Conservation (phyloP, 2,888 invertebrate genomes). For the Mythimna pallens region DNA sequence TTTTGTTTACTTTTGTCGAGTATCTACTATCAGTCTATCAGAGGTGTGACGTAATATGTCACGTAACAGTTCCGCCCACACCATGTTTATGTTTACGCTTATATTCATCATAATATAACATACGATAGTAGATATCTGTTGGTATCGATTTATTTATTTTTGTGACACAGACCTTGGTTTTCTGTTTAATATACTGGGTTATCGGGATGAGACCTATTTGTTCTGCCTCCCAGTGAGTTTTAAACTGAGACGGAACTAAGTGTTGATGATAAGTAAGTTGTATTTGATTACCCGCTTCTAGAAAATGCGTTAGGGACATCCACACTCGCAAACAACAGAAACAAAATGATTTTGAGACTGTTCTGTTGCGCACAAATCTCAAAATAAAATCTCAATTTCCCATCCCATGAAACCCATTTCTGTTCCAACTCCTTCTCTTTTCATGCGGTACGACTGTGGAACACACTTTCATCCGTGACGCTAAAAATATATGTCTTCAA, state of each 20-base stretch:
- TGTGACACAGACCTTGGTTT: conserved; percentile 26
- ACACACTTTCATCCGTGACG: too few relatives aligned
- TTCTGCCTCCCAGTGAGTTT: conserved; percentile 26
- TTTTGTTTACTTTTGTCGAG: conserved; percentile 10
- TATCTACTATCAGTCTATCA: conserved; percentile 50
- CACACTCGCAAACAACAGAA: not conserved
- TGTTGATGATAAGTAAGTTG: not conserved
- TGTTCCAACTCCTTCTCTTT: too few relatives aligned
- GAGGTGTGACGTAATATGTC: conserved; percentile 53
- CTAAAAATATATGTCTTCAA: too few relatives aligned
- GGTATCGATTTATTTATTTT: conserved; percentile 44
- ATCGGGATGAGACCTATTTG: conserved; percentile 34
- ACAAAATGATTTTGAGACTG: not conserved
- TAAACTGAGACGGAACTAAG: conserved; percentile 6
- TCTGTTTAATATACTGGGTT: conserved; percentile 26
- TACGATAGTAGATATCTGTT: conserved; percentile 31
- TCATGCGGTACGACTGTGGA: too few relatives aligned
- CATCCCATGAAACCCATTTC: too few relatives aligned
- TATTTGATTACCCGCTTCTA: not conserved
- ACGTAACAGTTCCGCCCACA: conserved; percentile 61
- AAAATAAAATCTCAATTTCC: too few relatives aligned
- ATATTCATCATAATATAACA: conserved; percentile 48
- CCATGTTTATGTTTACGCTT: conserved; percentile 68
- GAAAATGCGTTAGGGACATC: not conserved
- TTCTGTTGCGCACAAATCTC: too few relatives aligned